A percentile compares a stretch with the other conserved stretches of the same genome.
These are phyloP conservation scores for Eupithecia vulgata DNA, from an alignment of 2,888 invertebrate species.

Conservation along the genomic window DNA sequence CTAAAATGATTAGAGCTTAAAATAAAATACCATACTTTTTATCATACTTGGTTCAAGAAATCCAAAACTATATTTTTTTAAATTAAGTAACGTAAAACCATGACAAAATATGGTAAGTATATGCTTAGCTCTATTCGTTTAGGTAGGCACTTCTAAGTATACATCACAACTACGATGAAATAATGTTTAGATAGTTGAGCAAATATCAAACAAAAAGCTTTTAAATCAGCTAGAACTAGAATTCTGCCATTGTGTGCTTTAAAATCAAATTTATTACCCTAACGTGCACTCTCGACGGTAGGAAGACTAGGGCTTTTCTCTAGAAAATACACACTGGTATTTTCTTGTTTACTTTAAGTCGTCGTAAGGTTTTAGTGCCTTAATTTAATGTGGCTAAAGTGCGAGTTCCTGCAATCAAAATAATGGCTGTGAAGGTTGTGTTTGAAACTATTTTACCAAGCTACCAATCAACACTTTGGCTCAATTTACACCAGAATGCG, in stretches of 20 bases:
- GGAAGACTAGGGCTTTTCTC: not conserved
- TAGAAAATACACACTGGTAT: not conserved
- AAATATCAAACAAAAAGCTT: not conserved
- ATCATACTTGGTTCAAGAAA: too few species aligned
- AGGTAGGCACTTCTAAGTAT: not conserved
- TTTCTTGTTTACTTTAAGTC: not conserved
- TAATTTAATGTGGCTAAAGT: not conserved
- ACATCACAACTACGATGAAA: not conserved
- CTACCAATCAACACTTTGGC: too few species aligned
- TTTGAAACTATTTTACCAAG: not conserved
- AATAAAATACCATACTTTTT: too few species aligned
- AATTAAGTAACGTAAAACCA: too few species aligned
- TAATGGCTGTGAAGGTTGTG: not conserved
- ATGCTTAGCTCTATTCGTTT: not conserved
- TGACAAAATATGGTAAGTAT: not conserved
- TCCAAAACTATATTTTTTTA: too few species aligned
- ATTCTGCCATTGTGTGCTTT: not conserved
- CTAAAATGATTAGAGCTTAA: not conserved
- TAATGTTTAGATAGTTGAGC: not conserved
- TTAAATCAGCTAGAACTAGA: slow-evolving; percentile 1
- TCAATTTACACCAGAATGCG: too few species aligned
- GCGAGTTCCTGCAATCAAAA: not conserved
- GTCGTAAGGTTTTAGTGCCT: not conserved
- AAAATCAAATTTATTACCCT: slow-evolving; percentile 8
- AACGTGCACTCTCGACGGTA: not conserved